Percentiles rank a stretch among this genome's conserved stretches.
phyloP scores from a whole-genome alignment of 2,113 vertebrate genomes.

The Dinomys branickii region DNA sequence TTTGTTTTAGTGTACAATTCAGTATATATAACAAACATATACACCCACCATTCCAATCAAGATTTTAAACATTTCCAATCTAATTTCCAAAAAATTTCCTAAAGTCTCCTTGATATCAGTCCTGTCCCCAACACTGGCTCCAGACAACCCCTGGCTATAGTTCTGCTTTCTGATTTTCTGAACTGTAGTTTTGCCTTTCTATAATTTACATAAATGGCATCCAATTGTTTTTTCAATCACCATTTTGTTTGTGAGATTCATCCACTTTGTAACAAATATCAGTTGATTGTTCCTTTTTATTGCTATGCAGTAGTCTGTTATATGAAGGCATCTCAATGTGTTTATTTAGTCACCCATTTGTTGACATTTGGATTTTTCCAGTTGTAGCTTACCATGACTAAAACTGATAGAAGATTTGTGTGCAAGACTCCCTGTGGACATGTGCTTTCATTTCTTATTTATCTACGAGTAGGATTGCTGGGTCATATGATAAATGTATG shows the following conservation, averaged over 20 bases:
- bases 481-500: background rate
- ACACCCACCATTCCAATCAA: background rate
- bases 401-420: background rate
- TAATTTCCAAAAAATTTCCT: background rate
- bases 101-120: background rate
- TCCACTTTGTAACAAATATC: background rate
- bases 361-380: background rate
- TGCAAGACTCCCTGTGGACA: background rate
- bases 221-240: background rate
- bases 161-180: constrained; percentile 43
- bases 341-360: background rate
- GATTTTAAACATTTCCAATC: background rate
- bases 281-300: background rate
- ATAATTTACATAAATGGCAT: constrained; percentile 20
- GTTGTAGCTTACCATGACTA: background rate
- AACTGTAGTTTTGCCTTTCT: background rate
- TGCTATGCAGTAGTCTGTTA: background rate
- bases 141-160: background rate
- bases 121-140: background rate
- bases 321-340: background rate
- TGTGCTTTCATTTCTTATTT: constrained; percentile 30
- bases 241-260: background rate
- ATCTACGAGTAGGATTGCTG: background rate
- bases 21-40: background rate
- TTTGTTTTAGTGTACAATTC: background rate